A percentile compares a stretch with the other conserved stretches of the same genome.
Conservation (phyloP, 2,113 vertebrate species). For the Ibidorhyncha struthersii region DNA sequence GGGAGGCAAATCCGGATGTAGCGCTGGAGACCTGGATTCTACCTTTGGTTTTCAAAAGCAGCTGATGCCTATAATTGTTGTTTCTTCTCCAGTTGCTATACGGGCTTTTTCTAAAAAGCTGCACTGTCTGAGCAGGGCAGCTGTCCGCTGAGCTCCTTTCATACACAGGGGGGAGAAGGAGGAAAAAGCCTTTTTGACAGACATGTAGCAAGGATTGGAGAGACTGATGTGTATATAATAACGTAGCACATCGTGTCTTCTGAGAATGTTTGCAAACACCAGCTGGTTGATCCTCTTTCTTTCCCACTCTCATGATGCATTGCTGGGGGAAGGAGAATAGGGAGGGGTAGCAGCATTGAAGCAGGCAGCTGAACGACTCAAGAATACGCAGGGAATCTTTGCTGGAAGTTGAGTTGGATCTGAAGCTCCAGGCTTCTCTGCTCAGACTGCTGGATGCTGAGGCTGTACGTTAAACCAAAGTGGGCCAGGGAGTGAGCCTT, state of each 20-base stretch:
- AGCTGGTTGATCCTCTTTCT: background rate
- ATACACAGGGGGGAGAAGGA: background rate
- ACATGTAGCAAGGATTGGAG: background rate
- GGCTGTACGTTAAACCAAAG: background rate
- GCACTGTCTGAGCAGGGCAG: background rate
- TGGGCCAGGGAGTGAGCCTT: background rate
- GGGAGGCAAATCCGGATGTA: background rate
- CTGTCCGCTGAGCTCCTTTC: background rate
- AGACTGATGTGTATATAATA: background rate
- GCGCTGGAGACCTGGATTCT: background rate
- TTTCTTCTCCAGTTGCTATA: background rate
- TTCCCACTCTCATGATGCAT: fast-evolving
- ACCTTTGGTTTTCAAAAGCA: background rate
- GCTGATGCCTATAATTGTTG: background rate
- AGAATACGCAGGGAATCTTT: background rate
- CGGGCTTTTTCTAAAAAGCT: background rate
- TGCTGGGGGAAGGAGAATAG: background rate
- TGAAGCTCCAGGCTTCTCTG: background rate
- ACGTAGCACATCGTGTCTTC: background rate
- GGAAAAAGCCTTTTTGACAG: background rate
- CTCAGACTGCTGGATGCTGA: background rate
- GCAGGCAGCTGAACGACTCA: background rate
- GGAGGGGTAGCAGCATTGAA: background rate
- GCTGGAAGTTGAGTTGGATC: background rate
- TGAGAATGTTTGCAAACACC: background rate